Conservation (phyloP, 2,888 invertebrate species). For the Hydraecia micacea region DNA sequence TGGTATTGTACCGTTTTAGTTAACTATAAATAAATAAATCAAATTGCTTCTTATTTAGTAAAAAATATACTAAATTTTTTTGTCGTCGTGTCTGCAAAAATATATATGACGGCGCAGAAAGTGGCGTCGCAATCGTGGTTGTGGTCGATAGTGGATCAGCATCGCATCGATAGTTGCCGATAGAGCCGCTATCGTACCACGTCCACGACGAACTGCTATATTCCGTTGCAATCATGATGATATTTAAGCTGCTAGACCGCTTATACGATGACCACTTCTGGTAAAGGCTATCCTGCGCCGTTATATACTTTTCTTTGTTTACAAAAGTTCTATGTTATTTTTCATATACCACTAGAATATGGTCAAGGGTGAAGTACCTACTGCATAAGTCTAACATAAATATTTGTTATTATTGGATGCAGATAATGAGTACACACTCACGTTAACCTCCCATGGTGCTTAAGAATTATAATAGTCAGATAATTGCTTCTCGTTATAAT, state of each 20-base stretch:
- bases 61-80: no score
- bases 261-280: neutral
- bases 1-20: no score
- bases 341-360: slow-evolving; percentile 13
- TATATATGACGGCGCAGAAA: no score
- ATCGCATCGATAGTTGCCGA: neutral
- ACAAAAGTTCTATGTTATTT: neutral
- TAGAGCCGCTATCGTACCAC: neutral
- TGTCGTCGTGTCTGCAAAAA: no score
- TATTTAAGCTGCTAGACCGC: neutral
- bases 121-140: neutral
- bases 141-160: neutral
- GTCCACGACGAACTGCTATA: no score
- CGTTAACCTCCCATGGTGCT: slow-evolving; percentile 16
- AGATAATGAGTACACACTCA: slow-evolving; percentile 39
- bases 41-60: no score
- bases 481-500: slow-evolving; percentile 33
- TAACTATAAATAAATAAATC: no score
- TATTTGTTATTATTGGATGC: slow-evolving; percentile 41
- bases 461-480: slow-evolving; percentile 20
- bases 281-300: neutral
- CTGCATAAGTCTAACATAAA: slow-evolving; percentile 28
- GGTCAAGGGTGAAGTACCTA: slow-evolving; percentile 8
- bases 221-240: neutral
- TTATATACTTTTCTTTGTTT: neutral